phyloP scores from a whole-genome alignment of 2,113 vertebrate genomes.

The Phodopus roborovskii region DNA sequence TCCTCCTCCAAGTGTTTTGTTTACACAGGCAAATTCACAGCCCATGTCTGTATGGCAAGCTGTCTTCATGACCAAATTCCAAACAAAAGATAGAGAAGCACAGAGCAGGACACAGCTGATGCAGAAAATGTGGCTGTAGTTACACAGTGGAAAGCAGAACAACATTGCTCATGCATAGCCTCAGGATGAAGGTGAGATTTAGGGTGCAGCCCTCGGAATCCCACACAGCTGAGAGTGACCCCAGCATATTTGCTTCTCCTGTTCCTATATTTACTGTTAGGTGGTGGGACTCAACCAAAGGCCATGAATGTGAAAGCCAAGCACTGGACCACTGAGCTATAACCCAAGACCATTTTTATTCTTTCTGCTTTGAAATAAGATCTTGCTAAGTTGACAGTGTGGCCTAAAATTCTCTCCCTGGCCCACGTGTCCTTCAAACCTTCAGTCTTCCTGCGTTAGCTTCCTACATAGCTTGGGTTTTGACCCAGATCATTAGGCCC shows the following conservation, averaged over 20 bases:
- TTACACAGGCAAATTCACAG: slow-evolving; percentile 74
- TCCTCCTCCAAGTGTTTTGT: slow-evolving; percentile 63
- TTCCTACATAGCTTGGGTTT: neutral
- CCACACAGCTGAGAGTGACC: neutral
- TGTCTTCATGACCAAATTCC: slow-evolving; percentile 52
- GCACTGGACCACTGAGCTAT: neutral
- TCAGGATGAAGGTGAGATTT: neutral
- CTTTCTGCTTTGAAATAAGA: neutral
- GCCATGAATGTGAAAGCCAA: neutral
- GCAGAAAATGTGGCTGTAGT: slow-evolving; percentile 18
- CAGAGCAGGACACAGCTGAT: neutral
- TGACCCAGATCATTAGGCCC: neutral
- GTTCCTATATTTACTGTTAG: neutral
- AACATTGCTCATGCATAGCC: neutral
- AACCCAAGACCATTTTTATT: neutral
- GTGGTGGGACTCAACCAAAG: neutral
- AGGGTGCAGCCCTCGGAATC: neutral
- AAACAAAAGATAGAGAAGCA: slow-evolving; percentile 57
- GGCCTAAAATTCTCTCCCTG: neutral
- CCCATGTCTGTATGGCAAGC: slow-evolving; percentile 39
- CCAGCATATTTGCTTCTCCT: neutral
- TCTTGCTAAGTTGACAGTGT: neutral
- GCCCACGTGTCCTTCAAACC: neutral
- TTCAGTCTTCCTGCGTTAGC: too few relatives aligned
- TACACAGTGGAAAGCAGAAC: neutral